Base-by-base conservation (phyloP, 2,113 vertebrate genomes). In the Pipa parva region DNA sequence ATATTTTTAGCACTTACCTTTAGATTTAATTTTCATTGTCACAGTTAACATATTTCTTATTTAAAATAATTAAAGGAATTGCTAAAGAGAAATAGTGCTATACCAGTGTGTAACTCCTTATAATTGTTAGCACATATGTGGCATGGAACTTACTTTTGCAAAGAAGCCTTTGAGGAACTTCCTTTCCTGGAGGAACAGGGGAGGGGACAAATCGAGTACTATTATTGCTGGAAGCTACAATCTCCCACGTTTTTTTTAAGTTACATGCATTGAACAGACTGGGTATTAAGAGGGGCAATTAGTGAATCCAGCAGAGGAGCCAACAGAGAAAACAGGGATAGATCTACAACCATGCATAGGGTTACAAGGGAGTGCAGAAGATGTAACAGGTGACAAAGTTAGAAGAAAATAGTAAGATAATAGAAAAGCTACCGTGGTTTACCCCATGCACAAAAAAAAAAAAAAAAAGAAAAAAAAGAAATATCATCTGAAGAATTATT, bases 141-240 rank as follows among this genome's bases (percentile, higher is more conserved):
- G 81, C 82, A 81, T 85, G 84, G 87, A 90, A 99, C 97, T 99
- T 99, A 99, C 95, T 99, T 99, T 98, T 91, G 87, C 87, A 99
- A 99, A 97, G 93, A 99, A 97, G 95, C 94, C 94, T 91, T 97
- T 99, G 97, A 98, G 98, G 97, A 97, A 98, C 90, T 98, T 99
- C 92, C 95, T 99, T 96, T 99, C 95, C 97, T 99, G 95, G 92
- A 95, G 91, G 89, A 89, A 91, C 89, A 91, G 90, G 91, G 87
- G 89, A 70, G 58, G 73, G 92, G 87, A 99, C 92, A 97, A 95
- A 92, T 95, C 85, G 92, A 93, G 90, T 74, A 88, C 91, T 90
- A 95, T 98, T 99, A 97, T 84, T 92, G 89, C 86, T 80, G 82
- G 84, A 81, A 85, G 84, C 88, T 90, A 86, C 78, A 89, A 81